A percentile compares a stretch with the other conserved stretches of the same genome.
phyloP scores from a whole-genome alignment of 2,113 vertebrate genomes.

The Mixornis gularis region DNA sequence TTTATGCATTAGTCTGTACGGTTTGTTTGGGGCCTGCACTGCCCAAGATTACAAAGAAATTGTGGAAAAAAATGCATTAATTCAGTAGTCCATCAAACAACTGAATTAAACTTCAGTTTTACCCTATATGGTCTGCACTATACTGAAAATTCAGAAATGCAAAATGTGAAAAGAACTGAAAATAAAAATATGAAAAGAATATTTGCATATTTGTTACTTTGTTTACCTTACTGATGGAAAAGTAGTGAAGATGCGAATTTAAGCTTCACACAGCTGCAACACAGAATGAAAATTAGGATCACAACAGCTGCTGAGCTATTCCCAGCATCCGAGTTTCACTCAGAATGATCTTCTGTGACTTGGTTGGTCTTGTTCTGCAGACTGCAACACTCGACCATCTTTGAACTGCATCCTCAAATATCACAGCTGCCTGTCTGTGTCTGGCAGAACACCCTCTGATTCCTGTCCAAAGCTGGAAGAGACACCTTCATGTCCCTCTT shows the following conservation, averaged over 20 bases:
- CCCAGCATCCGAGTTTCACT: neutral
- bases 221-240: neutral
- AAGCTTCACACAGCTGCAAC: neutral
- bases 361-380: neutral
- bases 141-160: neutral
- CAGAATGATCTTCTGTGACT: neutral
- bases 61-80: neutral
- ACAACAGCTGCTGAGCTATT: neutral
- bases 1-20: neutral
- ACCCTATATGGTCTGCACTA: neutral
- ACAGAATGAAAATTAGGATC: neutral
- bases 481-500: neutral
- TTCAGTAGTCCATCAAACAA: neutral
- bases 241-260: neutral
- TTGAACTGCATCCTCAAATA: neutral
- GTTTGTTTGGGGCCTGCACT: neutral
- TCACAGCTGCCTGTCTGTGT: neutral
- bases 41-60: neutral
- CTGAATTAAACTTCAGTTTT: neutral
- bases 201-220: neutral
- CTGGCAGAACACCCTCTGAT: neutral
- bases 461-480: neutral
- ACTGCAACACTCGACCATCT: neutral
- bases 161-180: neutral
- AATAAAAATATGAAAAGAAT: neutral